Evolutionary conservation across 1,140 invertebrate species (phyloP).

Genomic region (Cryptotermes secundus): DNA sequence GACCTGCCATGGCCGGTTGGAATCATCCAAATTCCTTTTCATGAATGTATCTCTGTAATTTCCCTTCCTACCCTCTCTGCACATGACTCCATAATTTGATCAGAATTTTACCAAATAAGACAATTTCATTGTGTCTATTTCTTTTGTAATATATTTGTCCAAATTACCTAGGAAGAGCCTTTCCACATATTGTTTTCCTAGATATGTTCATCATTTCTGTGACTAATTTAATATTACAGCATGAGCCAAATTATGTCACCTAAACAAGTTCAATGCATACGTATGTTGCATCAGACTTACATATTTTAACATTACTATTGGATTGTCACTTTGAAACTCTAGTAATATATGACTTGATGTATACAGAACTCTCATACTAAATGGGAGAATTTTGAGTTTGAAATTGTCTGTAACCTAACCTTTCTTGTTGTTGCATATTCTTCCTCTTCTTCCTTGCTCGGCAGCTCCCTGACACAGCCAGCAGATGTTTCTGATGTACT

Average conservation of each 20-base stretch:
- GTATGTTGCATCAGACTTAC: too few relatives aligned
- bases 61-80: not conserved
- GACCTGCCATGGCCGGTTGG: constrained; percentile 23
- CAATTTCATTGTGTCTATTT: not conserved
- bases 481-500: constrained; percentile 17
- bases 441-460: constrained; percentile 25
- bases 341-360: too few relatives aligned
- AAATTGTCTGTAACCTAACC: not conserved
- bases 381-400: not conserved
- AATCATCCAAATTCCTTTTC: constrained; percentile 30
- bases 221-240: too few relatives aligned
- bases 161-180: too few relatives aligned
- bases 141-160: too few relatives aligned
- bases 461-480: not conserved
- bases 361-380: too few relatives aligned
- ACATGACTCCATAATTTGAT: not conserved
- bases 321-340: too few relatives aligned
- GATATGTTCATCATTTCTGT: too few relatives aligned
- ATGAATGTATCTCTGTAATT: not conserved
- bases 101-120: not conserved
- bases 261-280: too few relatives aligned
- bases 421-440: constrained; percentile 21
- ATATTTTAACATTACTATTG: too few relatives aligned
- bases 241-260: too few relatives aligned
- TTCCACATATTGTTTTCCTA: too few relatives aligned